phyloP scores from a whole-genome alignment of 2,797 vertebrate species.

The Falco novaeseelandiae region DNA sequence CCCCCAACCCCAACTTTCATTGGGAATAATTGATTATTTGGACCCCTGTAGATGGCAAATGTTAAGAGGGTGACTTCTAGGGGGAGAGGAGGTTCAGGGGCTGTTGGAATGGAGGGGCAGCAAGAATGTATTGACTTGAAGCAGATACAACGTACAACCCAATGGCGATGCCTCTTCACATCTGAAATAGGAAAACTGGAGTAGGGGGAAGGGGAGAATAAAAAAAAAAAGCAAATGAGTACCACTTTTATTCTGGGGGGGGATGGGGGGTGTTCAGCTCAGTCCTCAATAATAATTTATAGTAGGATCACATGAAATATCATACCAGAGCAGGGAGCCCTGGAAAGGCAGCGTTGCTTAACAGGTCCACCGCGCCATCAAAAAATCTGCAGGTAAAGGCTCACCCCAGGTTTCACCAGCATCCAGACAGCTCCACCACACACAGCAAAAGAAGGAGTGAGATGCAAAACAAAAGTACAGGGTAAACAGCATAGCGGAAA shows the following conservation, averaged over 20 bases:
- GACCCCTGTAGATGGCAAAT: neutral
- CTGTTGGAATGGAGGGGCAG: neutral
- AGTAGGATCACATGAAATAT: neutral
- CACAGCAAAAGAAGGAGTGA: neutral
- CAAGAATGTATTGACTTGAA: neutral
- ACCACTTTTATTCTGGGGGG: neutral
- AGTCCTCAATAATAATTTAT: neutral
- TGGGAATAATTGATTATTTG: neutral
- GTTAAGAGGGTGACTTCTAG: neutral
- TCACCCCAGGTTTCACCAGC: neutral
- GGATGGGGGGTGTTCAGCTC: rapidly evolving
- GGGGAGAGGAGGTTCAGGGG: neutral
- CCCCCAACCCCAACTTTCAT: neutral
- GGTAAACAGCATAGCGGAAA: neutral
- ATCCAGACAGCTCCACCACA: neutral
- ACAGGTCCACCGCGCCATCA: neutral
- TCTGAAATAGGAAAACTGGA: neutral
- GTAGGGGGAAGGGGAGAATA: neutral
- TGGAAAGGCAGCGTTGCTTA: neutral
- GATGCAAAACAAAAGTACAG: neutral
- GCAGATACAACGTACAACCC: neutral
- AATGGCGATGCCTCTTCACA: neutral
- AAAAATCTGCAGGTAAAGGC: neutral
- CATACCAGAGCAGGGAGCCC: neutral
- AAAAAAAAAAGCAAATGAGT: neutral